A percentile compares a stretch with the other conserved stretches of the same genome.
Conservation (phyloP, 2,888 invertebrate species). For the Subacronicta megacephala region DNA sequence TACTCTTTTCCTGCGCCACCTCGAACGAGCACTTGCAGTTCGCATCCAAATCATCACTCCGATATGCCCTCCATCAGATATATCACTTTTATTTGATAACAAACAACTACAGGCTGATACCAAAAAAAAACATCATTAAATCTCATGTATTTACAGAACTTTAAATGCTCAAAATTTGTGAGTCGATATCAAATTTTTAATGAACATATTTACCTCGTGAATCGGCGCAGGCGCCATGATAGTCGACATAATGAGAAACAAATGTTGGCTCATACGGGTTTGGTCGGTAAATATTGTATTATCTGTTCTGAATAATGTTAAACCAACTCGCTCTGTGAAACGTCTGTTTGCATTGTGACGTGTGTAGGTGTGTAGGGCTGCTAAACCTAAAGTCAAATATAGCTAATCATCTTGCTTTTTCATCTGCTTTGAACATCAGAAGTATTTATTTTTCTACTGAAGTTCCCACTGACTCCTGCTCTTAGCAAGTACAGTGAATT, state of each 20-base stretch:
- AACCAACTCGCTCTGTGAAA: conserved; percentile 35
- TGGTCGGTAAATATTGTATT: conserved; percentile 63
- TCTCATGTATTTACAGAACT: neutral
- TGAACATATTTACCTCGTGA: conserved; percentile 51
- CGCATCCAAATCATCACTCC: no score
- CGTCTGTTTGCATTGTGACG: conserved; percentile 39
- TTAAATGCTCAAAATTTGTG: conserved; percentile 12
- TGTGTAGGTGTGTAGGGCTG: conserved; percentile 19
- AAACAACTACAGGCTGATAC: no score
- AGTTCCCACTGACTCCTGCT: no score
- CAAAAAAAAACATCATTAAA: neutral
- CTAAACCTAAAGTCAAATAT: neutral
- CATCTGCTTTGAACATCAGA: no score
- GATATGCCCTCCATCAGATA: no score
- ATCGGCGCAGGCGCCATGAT: conserved; percentile 46
- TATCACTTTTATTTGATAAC: no score
- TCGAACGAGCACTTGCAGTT: no score
- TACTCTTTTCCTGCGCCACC: no score
- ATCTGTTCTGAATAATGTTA: conserved; percentile 52
- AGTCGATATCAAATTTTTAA: conserved; percentile 22
- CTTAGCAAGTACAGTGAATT: no score
- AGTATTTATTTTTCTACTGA: no score
- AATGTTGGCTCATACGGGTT: conserved; percentile 68
- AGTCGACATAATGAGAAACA: conserved; percentile 70
- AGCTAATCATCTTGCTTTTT: neutral